Evolutionary conservation across 2,797 vertebrate genomes (phyloP), one percentile per base, ranked within the genome.

Genomic region (Rhinella marina): DNA sequence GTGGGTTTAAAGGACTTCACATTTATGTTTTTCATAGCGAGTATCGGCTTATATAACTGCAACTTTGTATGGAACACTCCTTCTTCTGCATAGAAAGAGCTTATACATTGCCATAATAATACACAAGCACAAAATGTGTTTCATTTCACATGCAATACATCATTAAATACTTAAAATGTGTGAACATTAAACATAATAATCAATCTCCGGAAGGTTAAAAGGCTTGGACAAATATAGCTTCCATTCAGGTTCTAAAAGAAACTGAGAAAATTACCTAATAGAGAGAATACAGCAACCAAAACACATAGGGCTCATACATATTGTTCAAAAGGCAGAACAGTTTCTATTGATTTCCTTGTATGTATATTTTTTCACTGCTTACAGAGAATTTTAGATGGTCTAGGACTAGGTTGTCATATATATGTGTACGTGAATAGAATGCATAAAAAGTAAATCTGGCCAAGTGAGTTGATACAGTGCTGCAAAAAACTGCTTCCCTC

Each of bases 1-100:
- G 77, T 59, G 54, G 54, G 25, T 19, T 79, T 79, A 79, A 77
- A 54, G 29, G 59, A 78, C 19, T 59, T 79, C 77, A 29, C 25
- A 56, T 78, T 56, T 57, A 17, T 14, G 61, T 21, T 13, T 54
- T 77, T 77, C 13, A 19, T 2, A 5, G 0, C 14, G 0, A 23
- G 19, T 21, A 50, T 50, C 11, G 6, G 5, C 32, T 77, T 54
- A 52, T 25, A 54, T n/a, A 77, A 76, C 73, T 52, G 23, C 7
- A n/a, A 52, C 41, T 50, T 50, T 50, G 50, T n/a, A 54, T 52
- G 16, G 11, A 54, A 77, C 75, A 77, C 13, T 14, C 12, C 23
- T 21, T 54, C 12, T 25, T 77, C 75, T 54, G 11, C 11, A 25
- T 6, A 54, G 50, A 77, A 77, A 6, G 6, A 77, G 41, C 21